phyloP scores from a whole-genome alignment of 2,113 vertebrate genomes.

The Camelus bactrianus region DNA sequence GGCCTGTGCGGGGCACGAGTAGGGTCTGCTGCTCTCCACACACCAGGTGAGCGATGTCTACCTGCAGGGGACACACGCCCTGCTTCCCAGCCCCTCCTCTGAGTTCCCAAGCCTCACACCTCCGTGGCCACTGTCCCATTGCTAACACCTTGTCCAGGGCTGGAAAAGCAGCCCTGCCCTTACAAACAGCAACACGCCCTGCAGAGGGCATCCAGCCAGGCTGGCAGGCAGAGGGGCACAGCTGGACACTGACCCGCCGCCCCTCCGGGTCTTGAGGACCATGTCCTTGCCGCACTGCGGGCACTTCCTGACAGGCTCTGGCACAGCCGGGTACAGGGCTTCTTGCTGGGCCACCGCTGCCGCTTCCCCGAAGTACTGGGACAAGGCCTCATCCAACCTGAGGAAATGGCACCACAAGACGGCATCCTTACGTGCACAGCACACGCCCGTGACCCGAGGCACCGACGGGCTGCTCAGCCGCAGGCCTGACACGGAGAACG shows the following conservation, averaged over 20 bases:
- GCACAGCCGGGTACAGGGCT: constrained; percentile 90
- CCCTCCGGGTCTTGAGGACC: constrained; percentile 95
- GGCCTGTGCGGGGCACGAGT: neutral
- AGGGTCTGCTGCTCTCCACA: neutral
- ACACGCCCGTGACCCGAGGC: neutral
- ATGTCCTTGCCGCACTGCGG: constrained; percentile 95
- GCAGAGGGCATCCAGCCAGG: neutral
- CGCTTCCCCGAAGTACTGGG: constrained; percentile 94
- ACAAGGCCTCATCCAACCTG: constrained; percentile 96
- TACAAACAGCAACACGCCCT: neutral
- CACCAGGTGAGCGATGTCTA: fast-evolving
- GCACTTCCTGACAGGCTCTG: constrained; percentile 92
- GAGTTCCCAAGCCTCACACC: neutral
- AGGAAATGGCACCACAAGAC: neutral
- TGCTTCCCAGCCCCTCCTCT: neutral
- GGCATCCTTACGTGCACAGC: neutral
- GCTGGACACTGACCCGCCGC: constrained; percentile 89
- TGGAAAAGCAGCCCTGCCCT: neutral
- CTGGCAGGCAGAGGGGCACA: too few species aligned
- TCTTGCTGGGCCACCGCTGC: constrained; percentile 86
- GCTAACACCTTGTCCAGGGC: neutral
- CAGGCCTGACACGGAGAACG: neutral
- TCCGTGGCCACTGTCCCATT: neutral
- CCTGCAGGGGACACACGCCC: neutral
- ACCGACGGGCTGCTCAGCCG: neutral